Conservation (phyloP, 2,113 vertebrate species). For the Sylvilagus bachmani region DNA sequence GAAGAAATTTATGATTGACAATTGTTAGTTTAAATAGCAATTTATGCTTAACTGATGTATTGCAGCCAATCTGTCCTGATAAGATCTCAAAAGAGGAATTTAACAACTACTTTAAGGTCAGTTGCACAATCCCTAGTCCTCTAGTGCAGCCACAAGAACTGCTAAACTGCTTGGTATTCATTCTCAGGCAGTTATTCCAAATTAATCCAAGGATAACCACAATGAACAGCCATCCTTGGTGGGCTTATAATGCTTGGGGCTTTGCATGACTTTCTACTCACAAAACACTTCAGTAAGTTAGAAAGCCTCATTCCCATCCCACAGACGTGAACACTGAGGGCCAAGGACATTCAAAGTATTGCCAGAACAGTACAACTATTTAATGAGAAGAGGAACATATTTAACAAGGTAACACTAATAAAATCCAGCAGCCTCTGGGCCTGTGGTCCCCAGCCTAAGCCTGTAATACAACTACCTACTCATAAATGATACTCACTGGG, state of each 20-base stretch:
- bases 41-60: not conserved
- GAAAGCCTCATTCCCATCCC: not conserved
- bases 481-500: not conserved
- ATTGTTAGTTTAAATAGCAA: not conserved
- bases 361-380: not conserved
- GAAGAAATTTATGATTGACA: not conserved
- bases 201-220: not conserved
- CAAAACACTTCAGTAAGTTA: not conserved
- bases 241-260: not conserved
- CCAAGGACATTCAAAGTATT: not conserved
- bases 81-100: not conserved
- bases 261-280: slow-evolving; percentile 52
- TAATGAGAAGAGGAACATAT: not conserved
- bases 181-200: slow-evolving; percentile 23
- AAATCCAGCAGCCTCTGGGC: not conserved
- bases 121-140: not conserved
- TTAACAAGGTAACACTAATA: not conserved
- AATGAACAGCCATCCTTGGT: slow-evolving; percentile 15
- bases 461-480: not conserved
- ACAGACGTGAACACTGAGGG: slow-evolving; percentile 17
- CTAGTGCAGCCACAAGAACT: not conserved
- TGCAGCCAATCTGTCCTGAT: not conserved
- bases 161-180: not conserved
- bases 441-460: not conserved
- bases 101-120: not conserved